Base-by-base conservation (phyloP, 2,888 invertebrate genomes). In the Folsomia manolachei region DNA sequence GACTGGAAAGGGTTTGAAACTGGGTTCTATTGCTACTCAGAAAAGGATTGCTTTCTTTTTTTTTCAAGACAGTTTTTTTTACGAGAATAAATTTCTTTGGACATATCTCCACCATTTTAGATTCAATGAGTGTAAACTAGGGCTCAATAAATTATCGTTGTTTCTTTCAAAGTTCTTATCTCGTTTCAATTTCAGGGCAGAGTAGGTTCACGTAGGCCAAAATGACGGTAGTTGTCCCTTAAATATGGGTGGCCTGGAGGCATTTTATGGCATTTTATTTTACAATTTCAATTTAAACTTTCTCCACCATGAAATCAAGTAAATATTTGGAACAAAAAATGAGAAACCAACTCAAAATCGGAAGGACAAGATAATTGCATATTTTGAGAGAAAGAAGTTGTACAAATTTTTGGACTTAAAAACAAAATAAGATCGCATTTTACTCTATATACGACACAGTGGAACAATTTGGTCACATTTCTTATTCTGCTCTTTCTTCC, bases 21-120 rank as follows among this genome's bases (percentile, higher is more conserved):
- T 39, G 39, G 7, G 4, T 14, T 14, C 7, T 39, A 39, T 39
- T 39, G 39, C 39, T 4, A 39, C n/a, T n/a, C n/a, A n/a, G n/a
- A n/a, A n/a, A n/a, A 62, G 23, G 18, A 18, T 23, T 14, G 2
- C 64, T 27, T 64, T 26, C 64, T 64, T n/a, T 11, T n/a, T n/a
- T n/a, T n/a, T n/a, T n/a, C n/a, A 19, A n/a, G 4, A 66, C 65
- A 66, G n/a, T n/a, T 64, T 64, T 64, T 56, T 66, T 39, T 7
- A 23, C 65, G 4, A 39, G 39, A 39, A 66, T 52, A 66, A 52
- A 66, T 52, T 27, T 52, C 52, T 51, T 27, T 2, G 4, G 65
- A 66, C 65, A 66, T 66, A 66, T 66, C 65, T 18, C 27, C 64
- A 26, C 24, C 64, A 39, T 39, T 39, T 39, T 39, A 56, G 56